Evolutionary conservation across 2,888 invertebrate species (phyloP).

Genomic region (Linnaemya vulpina): DNA sequence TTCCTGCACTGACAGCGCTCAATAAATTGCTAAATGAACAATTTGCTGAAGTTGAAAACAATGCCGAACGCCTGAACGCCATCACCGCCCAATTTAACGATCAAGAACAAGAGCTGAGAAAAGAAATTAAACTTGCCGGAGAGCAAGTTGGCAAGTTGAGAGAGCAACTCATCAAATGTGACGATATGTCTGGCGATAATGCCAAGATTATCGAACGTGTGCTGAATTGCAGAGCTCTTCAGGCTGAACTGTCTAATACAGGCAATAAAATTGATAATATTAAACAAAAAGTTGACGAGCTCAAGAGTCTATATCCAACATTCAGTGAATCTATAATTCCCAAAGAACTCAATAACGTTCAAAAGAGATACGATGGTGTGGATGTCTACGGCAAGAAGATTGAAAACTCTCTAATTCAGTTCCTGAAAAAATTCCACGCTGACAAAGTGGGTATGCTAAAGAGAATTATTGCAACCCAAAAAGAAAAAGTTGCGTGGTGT

Average conservation of each 20-base stretch:
- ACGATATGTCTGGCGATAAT: constrained; percentile 94
- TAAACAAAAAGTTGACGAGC: constrained; percentile 87
- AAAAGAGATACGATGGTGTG: constrained; percentile 92
- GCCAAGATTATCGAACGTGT: constrained; percentile 91
- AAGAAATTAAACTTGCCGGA: constrained; percentile 88
- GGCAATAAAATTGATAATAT: constrained; percentile 88
- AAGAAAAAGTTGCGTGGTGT: constrained; percentile 96
- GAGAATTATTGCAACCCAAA: constrained; percentile 90
- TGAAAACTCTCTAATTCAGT: constrained; percentile 89
- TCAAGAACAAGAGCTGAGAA: constrained; percentile 88
- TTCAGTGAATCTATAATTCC: constrained; percentile 90
- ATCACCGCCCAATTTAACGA: constrained; percentile 89
- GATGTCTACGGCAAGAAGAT: constrained; percentile 91
- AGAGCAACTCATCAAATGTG: constrained; percentile 93
- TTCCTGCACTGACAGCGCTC: constrained; percentile 87
- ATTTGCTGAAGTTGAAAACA: constrained; percentile 88
- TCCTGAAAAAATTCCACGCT: constrained; percentile 93
- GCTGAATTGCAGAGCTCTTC: constrained; percentile 88
- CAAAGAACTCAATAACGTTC: constrained; percentile 92
- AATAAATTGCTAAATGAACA: constrained; percentile 88
- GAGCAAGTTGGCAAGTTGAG: constrained; percentile 89
- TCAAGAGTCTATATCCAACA: constrained; percentile 89
- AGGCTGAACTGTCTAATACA: constrained; percentile 88
- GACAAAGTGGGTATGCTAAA: constrained; percentile 93
- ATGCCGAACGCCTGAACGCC: constrained; percentile 89